phyloP scores from a whole-genome alignment of 2,888 invertebrate species.

The Temnothorax unifasciatus region DNA sequence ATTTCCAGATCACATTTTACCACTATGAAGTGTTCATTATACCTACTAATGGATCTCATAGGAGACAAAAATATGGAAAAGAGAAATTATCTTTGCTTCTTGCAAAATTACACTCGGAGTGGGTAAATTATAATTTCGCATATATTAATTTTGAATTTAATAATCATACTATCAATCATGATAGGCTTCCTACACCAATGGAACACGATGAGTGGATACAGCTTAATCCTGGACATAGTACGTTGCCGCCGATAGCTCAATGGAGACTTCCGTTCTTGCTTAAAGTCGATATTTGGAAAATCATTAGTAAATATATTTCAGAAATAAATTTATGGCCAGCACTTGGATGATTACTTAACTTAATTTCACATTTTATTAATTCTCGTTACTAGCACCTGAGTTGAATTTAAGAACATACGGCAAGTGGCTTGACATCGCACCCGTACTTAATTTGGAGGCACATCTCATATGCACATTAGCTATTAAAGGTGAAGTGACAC shows the following conservation, averaged over 20 bases:
- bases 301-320: constrained; percentile 81
- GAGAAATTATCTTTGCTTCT: constrained; percentile 78
- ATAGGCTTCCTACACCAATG: constrained; percentile 84
- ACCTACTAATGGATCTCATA: constrained; percentile 83
- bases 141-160: background rate
- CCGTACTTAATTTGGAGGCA: constrained; percentile 84
- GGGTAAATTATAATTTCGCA: constrained; percentile 67
- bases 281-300: constrained; percentile 85
- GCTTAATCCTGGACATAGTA: constrained; percentile 84
- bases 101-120: constrained; percentile 80
- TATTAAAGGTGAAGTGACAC: constrained; percentile 86
- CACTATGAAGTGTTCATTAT: constrained; percentile 87
- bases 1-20: constrained; percentile 86
- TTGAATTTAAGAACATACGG: constrained; percentile 86
- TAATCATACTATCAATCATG: background rate
- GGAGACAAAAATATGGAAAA: constrained; percentile 76
- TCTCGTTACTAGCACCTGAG: constrained; percentile 82
- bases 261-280: constrained; percentile 87
- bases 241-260: constrained; percentile 86
- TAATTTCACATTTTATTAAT: constrained; percentile 12
- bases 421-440: constrained; percentile 86
- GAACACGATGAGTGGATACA: constrained; percentile 87
- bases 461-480: constrained; percentile 87
- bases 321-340: background rate
- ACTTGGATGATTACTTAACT: background rate